Conservation (phyloP, 1,140 invertebrate species). For the Mactra quadrangularis region DNA sequence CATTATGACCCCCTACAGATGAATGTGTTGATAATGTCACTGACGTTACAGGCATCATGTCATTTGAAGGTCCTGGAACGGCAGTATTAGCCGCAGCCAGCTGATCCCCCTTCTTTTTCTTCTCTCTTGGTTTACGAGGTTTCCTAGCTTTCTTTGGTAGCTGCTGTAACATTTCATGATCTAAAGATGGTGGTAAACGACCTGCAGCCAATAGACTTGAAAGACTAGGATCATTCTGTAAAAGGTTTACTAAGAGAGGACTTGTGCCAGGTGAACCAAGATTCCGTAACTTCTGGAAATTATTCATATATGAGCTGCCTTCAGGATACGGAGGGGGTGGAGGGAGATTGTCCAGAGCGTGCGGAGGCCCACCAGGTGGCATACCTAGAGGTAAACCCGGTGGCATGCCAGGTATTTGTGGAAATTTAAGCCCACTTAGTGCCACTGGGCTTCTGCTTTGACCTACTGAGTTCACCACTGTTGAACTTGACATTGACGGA, state of each 20-base stretch:
- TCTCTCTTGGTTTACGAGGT: slow-evolving; percentile 72
- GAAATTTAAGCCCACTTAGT: slow-evolving; percentile 50
- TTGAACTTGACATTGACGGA: slow-evolving; percentile 63
- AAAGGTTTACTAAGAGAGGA: slow-evolving; percentile 94
- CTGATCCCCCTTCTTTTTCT: slow-evolving; percentile 31
- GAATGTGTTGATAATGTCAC: slow-evolving; percentile 5
- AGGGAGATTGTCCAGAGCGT: slow-evolving; percentile 70
- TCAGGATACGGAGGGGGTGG: slow-evolving; percentile 77
- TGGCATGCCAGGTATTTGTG: slow-evolving; percentile 63
- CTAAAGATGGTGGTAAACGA: slow-evolving; percentile 70
- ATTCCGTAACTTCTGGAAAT: slow-evolving; percentile 66
- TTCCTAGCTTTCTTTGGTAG: slow-evolving; percentile 76
- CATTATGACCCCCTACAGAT: slow-evolving; percentile 22
- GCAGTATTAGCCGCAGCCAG: slow-evolving; percentile 65
- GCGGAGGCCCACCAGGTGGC: slow-evolving; percentile 62
- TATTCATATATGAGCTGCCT: slow-evolving; percentile 75
- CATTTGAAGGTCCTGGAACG: slow-evolving; percentile 30
- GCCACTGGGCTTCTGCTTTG: slow-evolving; percentile 61
- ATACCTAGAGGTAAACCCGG: slow-evolving; percentile 63
- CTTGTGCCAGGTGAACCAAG: slow-evolving; percentile 85
- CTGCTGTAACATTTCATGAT: slow-evolving; percentile 72
- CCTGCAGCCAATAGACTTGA: slow-evolving; percentile 64
- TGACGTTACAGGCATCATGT: slow-evolving; percentile 10
- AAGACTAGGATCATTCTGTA: slow-evolving; percentile 90
- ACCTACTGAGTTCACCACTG: slow-evolving; percentile 41